Percentiles rank a stretch among this genome's conserved stretches.
Conservation (phyloP, 2,797 vertebrate genomes). For the Enteromius anoplus region DNA sequence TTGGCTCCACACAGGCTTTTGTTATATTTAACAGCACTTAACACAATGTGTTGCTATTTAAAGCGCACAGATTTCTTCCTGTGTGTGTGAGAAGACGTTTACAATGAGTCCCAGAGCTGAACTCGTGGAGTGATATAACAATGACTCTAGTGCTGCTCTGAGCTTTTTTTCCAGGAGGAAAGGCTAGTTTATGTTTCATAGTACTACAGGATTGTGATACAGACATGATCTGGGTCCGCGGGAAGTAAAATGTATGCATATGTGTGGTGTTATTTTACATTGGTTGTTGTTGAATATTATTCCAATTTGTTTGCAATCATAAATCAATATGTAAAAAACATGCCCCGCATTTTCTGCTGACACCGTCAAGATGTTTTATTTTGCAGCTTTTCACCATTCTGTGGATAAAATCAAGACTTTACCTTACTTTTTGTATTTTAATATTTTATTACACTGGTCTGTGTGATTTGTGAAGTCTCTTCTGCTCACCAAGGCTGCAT, state of each 20-base stretch:
- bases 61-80: slow-evolving; percentile 21
- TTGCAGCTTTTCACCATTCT: not conserved
- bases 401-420: not conserved
- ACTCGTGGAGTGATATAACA: slow-evolving; percentile 12
- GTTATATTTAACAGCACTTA: slow-evolving; percentile 21
- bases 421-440: not conserved
- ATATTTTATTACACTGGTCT: not conserved
- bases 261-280: not conserved
- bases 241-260: not conserved
- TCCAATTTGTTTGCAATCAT: not conserved
- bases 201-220: not conserved
- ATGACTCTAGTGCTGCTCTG: not conserved
- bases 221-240: not conserved
- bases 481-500: not conserved
- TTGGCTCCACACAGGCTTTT: not conserved
- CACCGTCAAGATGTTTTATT: not conserved
- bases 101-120: not conserved
- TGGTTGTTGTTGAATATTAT: not conserved
- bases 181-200: not conserved
- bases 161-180: slow-evolving; percentile 5
- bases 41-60: slow-evolving; percentile 41
- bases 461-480: not conserved
- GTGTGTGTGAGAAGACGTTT: not conserved
- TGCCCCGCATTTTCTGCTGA: not conserved
- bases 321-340: not conserved